Base-by-base conservation (phyloP, 2,113 vertebrate species). In the Neofelis nebulosa region DNA sequence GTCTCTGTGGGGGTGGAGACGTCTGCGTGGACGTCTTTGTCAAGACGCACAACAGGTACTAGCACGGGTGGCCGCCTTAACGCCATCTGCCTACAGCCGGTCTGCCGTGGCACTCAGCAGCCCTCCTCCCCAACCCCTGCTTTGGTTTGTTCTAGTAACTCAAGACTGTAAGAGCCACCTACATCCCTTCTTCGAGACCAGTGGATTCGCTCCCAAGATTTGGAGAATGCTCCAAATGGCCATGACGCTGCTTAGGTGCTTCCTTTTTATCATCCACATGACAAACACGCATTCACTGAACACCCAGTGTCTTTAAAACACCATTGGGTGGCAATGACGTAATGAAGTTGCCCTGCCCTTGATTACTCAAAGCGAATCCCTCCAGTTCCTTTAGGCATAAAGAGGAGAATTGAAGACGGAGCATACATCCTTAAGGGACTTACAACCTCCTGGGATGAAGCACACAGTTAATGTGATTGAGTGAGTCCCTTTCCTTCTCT, bases 101-200 rank as follows among this genome's bases (percentile, higher is more conserved):
- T 45, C 73, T 57, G 48, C 85, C n/a, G 19, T 8, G 25, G 41
- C 61, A 6, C 57, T 11, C 38, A 48, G 21, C 57, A 74, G 1
- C 45, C 52, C 27, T 9, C 45, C 19, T 4, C 33, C 48, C 23
- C 29, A 4, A 50, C 16, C 1, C 1, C 8, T 57, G 82, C 16
- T 71, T 89, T 55, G 61, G 36, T 83, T 96, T 95, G 71, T 29
- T 66, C 50, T 88, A 74, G 16, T 38, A 85, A 95, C 86, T 89
- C 83, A 68, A 78, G 66, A 90, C 45, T 25, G 7, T 18, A 68
- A 38, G 16, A 11, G 25, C 15, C 61, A 84, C 14, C 66, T 89
- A 25, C 41, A 66, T 33, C 50, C 29, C 36, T 57, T 90, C 78
- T 71, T 90, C 45, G 78, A 4, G 29, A 36, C 73, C 33, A 23